Evolutionary conservation across 2,888 invertebrate species (phyloP), one percentile per base, ranked within the genome.

Genomic region (Altica lythri): DNA sequence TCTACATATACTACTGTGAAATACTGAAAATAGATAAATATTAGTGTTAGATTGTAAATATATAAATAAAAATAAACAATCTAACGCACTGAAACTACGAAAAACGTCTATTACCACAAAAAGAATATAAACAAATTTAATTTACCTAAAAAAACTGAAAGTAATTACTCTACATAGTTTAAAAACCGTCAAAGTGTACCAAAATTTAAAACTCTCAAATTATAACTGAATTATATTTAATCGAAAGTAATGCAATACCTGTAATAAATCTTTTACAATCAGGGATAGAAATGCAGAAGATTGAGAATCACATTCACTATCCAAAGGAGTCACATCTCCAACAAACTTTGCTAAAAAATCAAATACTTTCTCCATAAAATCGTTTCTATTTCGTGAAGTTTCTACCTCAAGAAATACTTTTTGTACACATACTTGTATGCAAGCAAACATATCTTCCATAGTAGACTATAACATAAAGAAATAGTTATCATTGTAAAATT

Each of bases 261-360:
- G 56, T 49, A 64, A 27, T 12, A 59, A 61, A 49, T 59, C 57
- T 29, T 25, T 42, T 42, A 63, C 55, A 18, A 62, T 55, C 19
- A 29, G 40, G 5, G 59, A 58, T 40, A 66, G 58, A 46, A 64
- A 62, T 1, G 57, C 48, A 55, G 62, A 59, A 14, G 47, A 30
- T 19, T 35, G 6, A 2, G 19, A 27, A 12, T 47, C 48, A 44
- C 53, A 44, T 9, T 57, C 47, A 44, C 43, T 53, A 37, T 48
- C 46, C 38, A 49, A 55, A 32, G 57, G 46, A 16, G 61, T 58
- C 12, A 67, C 54, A n/a, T 48, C 44, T 32, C 55, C 60, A 10
- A 63, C 51, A 61, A 66, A 62, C 10, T 60, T 55, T n/a, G 65
- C 64, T 10, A 62, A 49, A 48, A 67, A 68, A n/a, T 66, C 63